Evolutionary conservation across 2,113 vertebrate genomes (phyloP).

Genomic region (Sprattus sprattus): DNA sequence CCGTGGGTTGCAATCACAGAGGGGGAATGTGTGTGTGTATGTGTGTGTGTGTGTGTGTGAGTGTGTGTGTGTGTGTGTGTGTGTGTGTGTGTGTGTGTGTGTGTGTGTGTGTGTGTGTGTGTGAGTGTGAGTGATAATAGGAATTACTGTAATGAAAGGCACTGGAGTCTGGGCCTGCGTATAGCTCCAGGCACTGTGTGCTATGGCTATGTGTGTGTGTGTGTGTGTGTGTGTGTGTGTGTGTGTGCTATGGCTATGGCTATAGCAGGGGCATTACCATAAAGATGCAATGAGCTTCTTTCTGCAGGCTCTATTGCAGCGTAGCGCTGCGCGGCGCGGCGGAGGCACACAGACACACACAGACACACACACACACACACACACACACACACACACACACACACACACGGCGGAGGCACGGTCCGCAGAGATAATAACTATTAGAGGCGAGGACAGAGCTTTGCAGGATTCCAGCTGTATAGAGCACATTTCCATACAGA

Average conservation of each 20-base stretch:
- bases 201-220: too few species aligned
- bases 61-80: too few species aligned
- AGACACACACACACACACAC: too few species aligned
- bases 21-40: slow-evolving; percentile 75
- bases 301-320: slow-evolving; percentile 79
- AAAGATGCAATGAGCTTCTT: slow-evolving; percentile 93
- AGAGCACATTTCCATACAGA: slow-evolving; percentile 98
- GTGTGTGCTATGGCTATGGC: slow-evolving; percentile 24
- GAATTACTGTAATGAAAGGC: slow-evolving; percentile 81
- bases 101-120: too few species aligned
- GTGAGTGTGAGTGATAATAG: slow-evolving; percentile 77
- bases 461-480: slow-evolving; percentile 94
- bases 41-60: too few species aligned
- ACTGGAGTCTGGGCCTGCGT: slow-evolving; percentile 62
- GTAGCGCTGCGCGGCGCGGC: slow-evolving; percentile 52
- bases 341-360: too few species aligned
- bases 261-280: slow-evolving; percentile 74
- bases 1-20: slow-evolving; percentile 61
- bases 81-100: too few species aligned
- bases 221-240: too few species aligned
- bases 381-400: too few species aligned
- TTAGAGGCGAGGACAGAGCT: slow-evolving; percentile 97
- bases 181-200: slow-evolving; percentile 64
- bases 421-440: slow-evolving; percentile 99
- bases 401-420: neutral